phyloP scores from a whole-genome alignment of 2,113 vertebrate species.

The Oplegnathus fasciatus region DNA sequence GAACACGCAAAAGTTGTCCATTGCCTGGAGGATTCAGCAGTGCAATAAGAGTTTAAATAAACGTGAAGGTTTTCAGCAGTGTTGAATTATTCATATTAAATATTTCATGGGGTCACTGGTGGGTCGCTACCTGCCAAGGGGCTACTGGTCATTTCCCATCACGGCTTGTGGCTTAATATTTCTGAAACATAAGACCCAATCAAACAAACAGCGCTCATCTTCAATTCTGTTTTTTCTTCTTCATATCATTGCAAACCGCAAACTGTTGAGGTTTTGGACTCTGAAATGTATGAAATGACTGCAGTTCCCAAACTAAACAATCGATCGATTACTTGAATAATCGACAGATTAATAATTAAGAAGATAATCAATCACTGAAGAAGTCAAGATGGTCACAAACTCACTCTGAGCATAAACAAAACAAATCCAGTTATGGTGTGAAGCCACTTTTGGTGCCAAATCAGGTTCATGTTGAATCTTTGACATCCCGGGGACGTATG shows the following conservation, averaged over 20 bases:
- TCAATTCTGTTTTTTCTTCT: too few species aligned
- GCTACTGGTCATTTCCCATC: not conserved
- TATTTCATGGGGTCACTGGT: not conserved
- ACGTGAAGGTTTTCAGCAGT: not conserved
- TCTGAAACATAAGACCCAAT: not conserved
- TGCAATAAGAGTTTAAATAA: not conserved
- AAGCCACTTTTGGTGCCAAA: not conserved
- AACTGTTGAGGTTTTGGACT: not conserved
- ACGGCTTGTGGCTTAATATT: not conserved
- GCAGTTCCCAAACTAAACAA: not conserved
- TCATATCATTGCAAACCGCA: too few species aligned
- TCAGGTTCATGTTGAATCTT: not conserved
- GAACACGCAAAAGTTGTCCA: not conserved
- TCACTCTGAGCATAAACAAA: not conserved
- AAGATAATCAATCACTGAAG: not conserved
- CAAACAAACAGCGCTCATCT: not conserved
- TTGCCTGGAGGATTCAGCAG: slow-evolving; percentile 21
- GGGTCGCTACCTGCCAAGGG: not conserved
- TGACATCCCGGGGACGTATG: not conserved
- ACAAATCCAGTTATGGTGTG: not conserved
- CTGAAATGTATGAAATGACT: not conserved
- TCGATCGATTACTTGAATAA: not conserved
- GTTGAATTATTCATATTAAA: not conserved
- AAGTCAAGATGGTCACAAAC: not conserved
- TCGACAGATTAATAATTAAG: not conserved